Evolutionary conservation across 2,113 vertebrate genomes (phyloP).

Genomic region (Melanocharis versteri): DNA sequence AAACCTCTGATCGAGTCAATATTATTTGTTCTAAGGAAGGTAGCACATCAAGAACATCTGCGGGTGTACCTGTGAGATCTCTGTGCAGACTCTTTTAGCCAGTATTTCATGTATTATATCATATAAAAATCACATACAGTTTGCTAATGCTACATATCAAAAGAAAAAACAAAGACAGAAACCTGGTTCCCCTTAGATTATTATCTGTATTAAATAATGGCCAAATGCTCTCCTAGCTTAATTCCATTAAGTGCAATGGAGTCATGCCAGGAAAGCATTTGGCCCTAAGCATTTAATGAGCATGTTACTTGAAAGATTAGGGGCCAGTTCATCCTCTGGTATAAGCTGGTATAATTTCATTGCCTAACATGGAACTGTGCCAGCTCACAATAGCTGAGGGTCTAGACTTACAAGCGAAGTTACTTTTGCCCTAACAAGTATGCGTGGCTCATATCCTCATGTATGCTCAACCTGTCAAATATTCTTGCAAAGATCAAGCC

Average conservation of each 20-base stretch:
- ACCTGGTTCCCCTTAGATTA: slow-evolving; percentile 36
- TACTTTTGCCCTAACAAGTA: slow-evolving; percentile 14
- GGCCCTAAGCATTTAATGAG: slow-evolving; percentile 46
- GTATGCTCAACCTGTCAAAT: not conserved
- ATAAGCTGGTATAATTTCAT: slow-evolving; percentile 13
- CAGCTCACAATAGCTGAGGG: not conserved
- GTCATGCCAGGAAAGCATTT: slow-evolving; percentile 14
- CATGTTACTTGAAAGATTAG: slow-evolving; percentile 30
- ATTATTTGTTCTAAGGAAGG: not conserved
- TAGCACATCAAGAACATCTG: not conserved
- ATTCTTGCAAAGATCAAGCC: not conserved
- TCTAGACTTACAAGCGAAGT: not conserved
- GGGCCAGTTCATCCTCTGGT: slow-evolving; percentile 4
- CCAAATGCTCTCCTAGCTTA: slow-evolving; percentile 37
- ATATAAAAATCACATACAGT: not conserved
- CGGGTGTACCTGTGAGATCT: not conserved
- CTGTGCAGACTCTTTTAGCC: not conserved
- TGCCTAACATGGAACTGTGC: not conserved
- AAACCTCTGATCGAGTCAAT: not conserved
- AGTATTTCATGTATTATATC: not conserved
- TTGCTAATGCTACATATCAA: not conserved
- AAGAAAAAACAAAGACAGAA: slow-evolving; percentile 36
- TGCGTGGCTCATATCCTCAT: not conserved
- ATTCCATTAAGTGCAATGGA: slow-evolving; percentile 31
- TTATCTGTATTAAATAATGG: slow-evolving; percentile 37